Evolutionary conservation across 2,797 vertebrate genomes (phyloP).

Genomic region (Sebastes vulpes): DNA sequence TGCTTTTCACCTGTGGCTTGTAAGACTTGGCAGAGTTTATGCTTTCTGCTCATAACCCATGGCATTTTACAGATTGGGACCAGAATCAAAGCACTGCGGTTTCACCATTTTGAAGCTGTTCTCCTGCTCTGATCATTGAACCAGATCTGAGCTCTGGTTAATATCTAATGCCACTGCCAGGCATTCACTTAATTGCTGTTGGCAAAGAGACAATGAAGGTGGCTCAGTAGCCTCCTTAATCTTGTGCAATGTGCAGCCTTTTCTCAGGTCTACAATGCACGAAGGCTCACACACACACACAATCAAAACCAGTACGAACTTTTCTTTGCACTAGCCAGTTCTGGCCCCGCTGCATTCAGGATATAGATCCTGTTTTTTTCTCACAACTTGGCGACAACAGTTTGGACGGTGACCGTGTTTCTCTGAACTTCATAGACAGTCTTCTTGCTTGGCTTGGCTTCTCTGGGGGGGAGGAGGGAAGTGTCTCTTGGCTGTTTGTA

Average conservation of each 20-base stretch:
- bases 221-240: constrained; percentile 29
- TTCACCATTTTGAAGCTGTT: constrained; percentile 41
- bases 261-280: constrained; percentile 7
- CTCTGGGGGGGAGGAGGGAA: constrained; percentile 30
- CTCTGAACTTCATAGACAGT: constrained; percentile 36
- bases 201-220: constrained; percentile 38
- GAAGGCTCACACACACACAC: not conserved
- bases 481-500: constrained; percentile 72
- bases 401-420: constrained; percentile 23
- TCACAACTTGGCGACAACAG: not conserved
- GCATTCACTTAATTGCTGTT: constrained; percentile 45
- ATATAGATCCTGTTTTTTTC: constrained; percentile 1
- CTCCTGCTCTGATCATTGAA: constrained; percentile 34
- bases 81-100: constrained; percentile 49
- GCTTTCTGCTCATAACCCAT: constrained; percentile 42
- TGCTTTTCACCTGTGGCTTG: constrained; percentile 52
- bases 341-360: not conserved
- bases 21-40: constrained; percentile 38
- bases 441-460: constrained; percentile 31
- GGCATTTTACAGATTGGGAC: constrained; percentile 53
- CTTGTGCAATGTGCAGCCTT: constrained; percentile 16
- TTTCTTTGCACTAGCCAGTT: not conserved
- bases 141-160: constrained; percentile 53
- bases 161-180: constrained; percentile 51
- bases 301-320: not conserved